Base-by-base conservation (phyloP, 2,113 vertebrate genomes). In the Microcebus lehilahytsara region DNA sequence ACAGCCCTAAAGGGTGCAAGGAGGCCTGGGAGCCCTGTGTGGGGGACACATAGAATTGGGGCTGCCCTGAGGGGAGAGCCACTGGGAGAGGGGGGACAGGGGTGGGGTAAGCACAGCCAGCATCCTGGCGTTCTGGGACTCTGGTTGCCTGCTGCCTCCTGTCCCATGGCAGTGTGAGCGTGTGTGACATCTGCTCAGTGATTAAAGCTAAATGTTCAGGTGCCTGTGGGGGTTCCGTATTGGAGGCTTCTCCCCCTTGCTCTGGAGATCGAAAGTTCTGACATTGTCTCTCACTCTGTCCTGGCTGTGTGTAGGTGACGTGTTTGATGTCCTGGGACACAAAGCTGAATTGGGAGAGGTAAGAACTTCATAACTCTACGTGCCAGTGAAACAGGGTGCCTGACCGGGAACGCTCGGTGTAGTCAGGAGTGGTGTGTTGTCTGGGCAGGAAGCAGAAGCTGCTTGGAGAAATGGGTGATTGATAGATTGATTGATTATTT, bases 311-410 rank as follows among this genome's bases (percentile, higher is more conserved):
- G 4, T 98, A 99, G 99, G 99, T 91, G 99, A 99, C 0, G 93
- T 98, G 67, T 98, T 99, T 32, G 98, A 99, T 34, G 94, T 99
- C 84, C 85, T 99, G 94, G 99, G 98, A 86, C 98, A 97, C 93
- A 99, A 99, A 92, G 98, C 97, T 1, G 99, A 99, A 92, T 67
- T 98, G 89, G 98, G 98, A 96, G 97, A 98, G 98, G 99, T 99
- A 80, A 97, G 98, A 77, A 7, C 53, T 87, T 74, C 12, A 0
- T 42, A 16, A 37, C 27, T 56, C 9, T 60, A 0, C 8, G 6
- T 53, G 42, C 51, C 67, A 6, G 3, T 12, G 66, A 53, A 75
- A 19, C 19, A 4, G 37, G n/a, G 62, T 3, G 0, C 14, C 51
- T 69, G 27, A 16, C 71, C 19, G 0, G 84, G 8, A 46, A 0